Percentiles rank a stretch among this genome's conserved stretches.
phyloP scores from a whole-genome alignment of 2,113 vertebrate species.

The Pteronura brasiliensis region DNA sequence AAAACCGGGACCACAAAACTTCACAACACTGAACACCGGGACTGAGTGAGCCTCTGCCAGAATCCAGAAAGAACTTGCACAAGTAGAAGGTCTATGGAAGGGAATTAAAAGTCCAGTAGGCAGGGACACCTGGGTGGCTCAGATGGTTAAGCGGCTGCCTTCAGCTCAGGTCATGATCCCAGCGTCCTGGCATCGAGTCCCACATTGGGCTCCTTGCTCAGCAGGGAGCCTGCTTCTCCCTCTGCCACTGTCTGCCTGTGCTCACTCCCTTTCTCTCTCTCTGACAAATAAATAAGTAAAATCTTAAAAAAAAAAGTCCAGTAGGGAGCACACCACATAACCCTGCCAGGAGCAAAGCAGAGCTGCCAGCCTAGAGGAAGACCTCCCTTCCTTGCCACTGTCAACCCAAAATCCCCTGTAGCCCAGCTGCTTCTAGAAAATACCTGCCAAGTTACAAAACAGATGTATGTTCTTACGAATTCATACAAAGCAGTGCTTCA shows the following conservation, averaged over 20 bases:
- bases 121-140: too few relatives aligned
- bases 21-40: not conserved
- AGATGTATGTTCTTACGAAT: not conserved
- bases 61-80: not conserved
- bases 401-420: not conserved
- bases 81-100: not conserved
- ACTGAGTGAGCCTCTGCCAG: not conserved
- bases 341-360: not conserved
- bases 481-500: not conserved
- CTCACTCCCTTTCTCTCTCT: too few relatives aligned
- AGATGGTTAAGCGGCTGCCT: too few relatives aligned
- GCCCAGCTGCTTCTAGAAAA: not conserved
- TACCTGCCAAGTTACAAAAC: not conserved
- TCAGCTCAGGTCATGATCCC: too few relatives aligned
- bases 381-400: not conserved
- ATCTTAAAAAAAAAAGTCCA: not conserved
- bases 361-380: not conserved
- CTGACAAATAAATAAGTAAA: too few relatives aligned
- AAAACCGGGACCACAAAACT: not conserved
- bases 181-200: too few relatives aligned
- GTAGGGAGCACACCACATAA: not conserved
- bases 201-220: too few relatives aligned
- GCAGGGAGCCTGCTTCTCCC: too few relatives aligned
- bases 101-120: not conserved
- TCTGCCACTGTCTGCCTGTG: too few relatives aligned